phyloP scores from a whole-genome alignment of 2,888 invertebrate species.

The Eupithecia abbreviata region DNA sequence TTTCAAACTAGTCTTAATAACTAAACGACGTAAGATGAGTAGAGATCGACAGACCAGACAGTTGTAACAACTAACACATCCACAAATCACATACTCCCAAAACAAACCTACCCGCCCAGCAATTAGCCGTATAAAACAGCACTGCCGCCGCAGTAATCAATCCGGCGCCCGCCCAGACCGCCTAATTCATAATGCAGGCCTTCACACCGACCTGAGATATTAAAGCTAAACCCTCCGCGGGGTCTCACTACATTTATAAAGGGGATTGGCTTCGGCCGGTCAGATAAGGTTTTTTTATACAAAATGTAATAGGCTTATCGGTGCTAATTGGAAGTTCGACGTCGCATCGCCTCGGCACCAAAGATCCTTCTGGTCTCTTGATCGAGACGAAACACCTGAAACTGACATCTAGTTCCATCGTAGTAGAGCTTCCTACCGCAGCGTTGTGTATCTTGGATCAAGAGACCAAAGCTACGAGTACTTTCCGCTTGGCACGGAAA shows the following conservation, averaged over 20 bases:
- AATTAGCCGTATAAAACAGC: slow-evolving; percentile 6
- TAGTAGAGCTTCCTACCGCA: too few species aligned
- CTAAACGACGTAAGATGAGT: too few species aligned
- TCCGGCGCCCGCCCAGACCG: slow-evolving; percentile 48
- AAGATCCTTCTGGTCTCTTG: too few species aligned
- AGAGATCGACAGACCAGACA: slow-evolving; percentile 37
- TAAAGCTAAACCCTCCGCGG: slow-evolving; percentile 32
- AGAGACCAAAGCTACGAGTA: too few species aligned
- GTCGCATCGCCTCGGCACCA: too few species aligned
- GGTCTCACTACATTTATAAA: background rate
- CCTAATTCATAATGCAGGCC: slow-evolving; percentile 66
- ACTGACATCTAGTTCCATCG: too few species aligned
- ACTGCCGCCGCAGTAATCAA: slow-evolving; percentile 6
- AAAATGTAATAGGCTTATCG: too few species aligned
- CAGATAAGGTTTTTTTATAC: background rate
- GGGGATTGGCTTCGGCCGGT: background rate
- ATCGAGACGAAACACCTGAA: too few species aligned
- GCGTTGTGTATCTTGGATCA: too few species aligned
- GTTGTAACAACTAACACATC: background rate
- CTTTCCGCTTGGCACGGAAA: too few species aligned
- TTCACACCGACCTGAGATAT: slow-evolving; percentile 52
- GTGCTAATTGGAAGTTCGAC: too few species aligned
- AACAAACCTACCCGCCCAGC: background rate
- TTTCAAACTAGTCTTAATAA: too few species aligned
- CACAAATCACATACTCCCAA: background rate